Percentiles rank a stretch among this genome's conserved stretches.
Conservation (phyloP, 2,888 invertebrate species). For the Stenodera caucasica region DNA sequence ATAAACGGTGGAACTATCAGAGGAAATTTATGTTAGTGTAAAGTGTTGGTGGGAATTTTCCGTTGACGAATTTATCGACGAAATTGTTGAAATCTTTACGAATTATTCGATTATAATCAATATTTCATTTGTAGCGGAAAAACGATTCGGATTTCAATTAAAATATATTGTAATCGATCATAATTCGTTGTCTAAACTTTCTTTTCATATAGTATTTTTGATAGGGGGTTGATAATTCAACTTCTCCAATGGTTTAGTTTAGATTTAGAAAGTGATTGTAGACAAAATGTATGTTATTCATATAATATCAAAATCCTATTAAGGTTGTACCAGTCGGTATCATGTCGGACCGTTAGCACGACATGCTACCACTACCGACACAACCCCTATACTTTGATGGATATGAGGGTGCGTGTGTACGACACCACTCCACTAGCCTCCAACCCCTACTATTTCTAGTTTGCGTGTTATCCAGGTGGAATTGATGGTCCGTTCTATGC, state of each 20-base stretch:
- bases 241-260: constrained; percentile 8
- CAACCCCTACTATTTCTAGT: constrained; percentile 26
- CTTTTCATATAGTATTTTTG: constrained; percentile 12
- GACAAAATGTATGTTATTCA: constrained; percentile 28
- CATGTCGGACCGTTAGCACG: constrained; percentile 34
- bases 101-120: not conserved
- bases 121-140: too few relatives aligned
- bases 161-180: constrained; percentile 21
- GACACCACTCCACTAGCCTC: constrained; percentile 19
- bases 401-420: constrained; percentile 30
- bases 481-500: constrained; percentile 38
- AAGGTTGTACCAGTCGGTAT: constrained; percentile 41
- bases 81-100: not conserved
- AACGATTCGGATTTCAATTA: constrained; percentile 18
- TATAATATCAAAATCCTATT: constrained; percentile 39
- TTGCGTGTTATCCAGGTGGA: constrained; percentile 37
- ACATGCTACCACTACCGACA: constrained; percentile 29
- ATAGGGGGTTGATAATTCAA: constrained; percentile 6
- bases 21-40: constrained; percentile 9
- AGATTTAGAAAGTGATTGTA: constrained; percentile 23
- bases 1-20: constrained; percentile 4
- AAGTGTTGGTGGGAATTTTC: not conserved
- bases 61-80: not conserved
- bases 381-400: constrained; percentile 35
- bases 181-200: constrained; percentile 22